Evolutionary conservation across 2,797 vertebrate species (phyloP).

Genomic region (Mycteria americana): DNA sequence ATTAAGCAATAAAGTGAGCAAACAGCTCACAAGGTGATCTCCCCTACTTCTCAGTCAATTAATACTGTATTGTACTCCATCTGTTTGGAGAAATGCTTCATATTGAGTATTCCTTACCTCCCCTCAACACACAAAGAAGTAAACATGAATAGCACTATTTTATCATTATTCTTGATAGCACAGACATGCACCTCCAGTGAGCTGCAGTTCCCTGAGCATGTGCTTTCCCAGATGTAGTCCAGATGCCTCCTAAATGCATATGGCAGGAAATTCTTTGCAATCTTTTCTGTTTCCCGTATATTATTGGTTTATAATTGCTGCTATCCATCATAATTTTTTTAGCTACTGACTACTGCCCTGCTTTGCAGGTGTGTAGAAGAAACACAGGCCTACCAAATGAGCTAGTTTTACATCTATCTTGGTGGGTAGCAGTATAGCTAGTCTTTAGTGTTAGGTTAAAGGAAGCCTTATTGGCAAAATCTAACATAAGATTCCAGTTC

Average conservation of each 20-base stretch:
- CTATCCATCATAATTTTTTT: conserved; percentile 70
- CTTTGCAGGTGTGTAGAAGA: conserved; percentile 68
- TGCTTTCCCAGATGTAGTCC: conserved; percentile 70
- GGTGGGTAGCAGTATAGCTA: background rate
- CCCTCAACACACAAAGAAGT: background rate
- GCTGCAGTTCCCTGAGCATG: conserved; percentile 14
- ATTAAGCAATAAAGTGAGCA: conserved; percentile 42
- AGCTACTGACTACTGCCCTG: conserved; percentile 59
- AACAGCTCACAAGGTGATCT: conserved; percentile 55
- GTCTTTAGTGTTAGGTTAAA: background rate
- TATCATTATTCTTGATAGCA: conserved; percentile 49
- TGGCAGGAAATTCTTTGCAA: conserved; percentile 73
- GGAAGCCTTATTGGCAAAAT: background rate
- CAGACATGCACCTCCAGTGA: conserved; percentile 35
- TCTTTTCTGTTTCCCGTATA: conserved; percentile 69
- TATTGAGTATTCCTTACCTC: background rate
- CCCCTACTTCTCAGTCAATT: conserved; percentile 25
- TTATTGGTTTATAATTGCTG: conserved; percentile 75
- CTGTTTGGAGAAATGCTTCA: conserved; percentile 24
- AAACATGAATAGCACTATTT: conserved; percentile 32
- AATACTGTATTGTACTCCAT: background rate
- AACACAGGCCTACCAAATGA: conserved; percentile 31
- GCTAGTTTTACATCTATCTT: background rate
- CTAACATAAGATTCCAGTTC: too few relatives aligned
- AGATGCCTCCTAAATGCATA: conserved; percentile 67